Conservation (phyloP, 1,140 invertebrate species). For the Limonius californicus region DNA sequence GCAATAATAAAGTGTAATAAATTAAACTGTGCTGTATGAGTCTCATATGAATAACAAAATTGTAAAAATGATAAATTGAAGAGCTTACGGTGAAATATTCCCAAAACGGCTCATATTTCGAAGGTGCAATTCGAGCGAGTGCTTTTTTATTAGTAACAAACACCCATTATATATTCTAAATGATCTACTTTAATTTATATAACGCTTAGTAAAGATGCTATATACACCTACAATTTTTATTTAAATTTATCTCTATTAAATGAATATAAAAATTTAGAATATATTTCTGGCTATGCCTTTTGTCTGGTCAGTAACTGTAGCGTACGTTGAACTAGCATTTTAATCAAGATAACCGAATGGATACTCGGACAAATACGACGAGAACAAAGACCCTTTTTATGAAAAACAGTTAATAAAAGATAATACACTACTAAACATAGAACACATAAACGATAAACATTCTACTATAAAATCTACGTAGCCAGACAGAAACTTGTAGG, state of each 20-base stretch:
- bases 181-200: constrained; percentile 7
- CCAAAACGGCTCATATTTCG: neutral
- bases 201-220: constrained; percentile 7
- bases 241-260: constrained; percentile 6
- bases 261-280: constrained; percentile 19
- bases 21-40: no score
- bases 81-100: no score
- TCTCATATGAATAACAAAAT: no score
- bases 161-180: constrained; percentile 16
- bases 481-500: constrained; percentile 33
- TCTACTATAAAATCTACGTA: constrained; percentile 20
- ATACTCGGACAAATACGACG: neutral
- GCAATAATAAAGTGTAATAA: no score
- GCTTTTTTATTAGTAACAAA: constrained; percentile 22
- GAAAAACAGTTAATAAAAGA: neutral
- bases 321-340: no score
- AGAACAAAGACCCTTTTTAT: neutral
- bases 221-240: constrained; percentile 11
- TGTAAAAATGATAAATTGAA: no score
- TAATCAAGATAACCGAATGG: no score
- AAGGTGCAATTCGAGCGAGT: constrained; percentile 27
- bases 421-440: constrained; percentile 24
- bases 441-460: constrained; percentile 29
- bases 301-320: constrained; percentile 11
- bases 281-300: constrained; percentile 16